A percentile compares a stretch with the other conserved stretches of the same genome.
Conservation (phyloP, 2,797 vertebrate species). For the Kryptopterus vitreolus region DNA sequence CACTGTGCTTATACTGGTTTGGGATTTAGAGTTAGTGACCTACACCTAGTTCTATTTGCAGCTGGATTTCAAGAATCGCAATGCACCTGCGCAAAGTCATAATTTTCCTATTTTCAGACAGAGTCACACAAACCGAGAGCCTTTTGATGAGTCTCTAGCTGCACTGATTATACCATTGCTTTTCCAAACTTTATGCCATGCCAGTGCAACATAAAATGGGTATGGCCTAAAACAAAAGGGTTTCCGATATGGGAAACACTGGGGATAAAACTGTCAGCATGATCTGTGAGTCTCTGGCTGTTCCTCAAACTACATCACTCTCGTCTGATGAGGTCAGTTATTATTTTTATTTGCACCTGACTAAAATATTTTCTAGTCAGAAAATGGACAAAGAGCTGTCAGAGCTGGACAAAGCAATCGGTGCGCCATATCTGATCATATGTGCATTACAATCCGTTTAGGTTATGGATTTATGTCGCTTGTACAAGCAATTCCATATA, state of each 20-base stretch:
- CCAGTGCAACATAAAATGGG: not conserved
- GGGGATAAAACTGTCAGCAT: not conserved
- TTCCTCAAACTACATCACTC: not conserved
- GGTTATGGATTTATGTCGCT: not conserved
- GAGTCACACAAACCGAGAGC: not conserved
- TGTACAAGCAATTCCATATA: not conserved
- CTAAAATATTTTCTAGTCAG: not conserved
- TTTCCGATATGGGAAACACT: not conserved
- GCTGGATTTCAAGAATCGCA: slow-evolving; percentile 16
- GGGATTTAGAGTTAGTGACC: slow-evolving; percentile 33
- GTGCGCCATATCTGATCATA: not conserved
- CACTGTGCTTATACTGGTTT: slow-evolving; percentile 36
- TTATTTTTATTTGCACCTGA: not conserved
- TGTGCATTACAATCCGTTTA: not conserved
- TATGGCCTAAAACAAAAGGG: not conserved
- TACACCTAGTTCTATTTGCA: slow-evolving; percentile 40
- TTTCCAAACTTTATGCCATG: not conserved
- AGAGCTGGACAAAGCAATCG: too few relatives aligned
- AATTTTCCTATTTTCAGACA: not conserved
- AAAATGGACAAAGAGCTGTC: too few relatives aligned
- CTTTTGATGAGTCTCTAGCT: not conserved
- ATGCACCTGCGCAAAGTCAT: slow-evolving; percentile 17
- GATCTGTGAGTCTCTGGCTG: not conserved
- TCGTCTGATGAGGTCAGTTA: too few relatives aligned
- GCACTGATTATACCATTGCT: not conserved